A percentile compares a stretch with the other conserved stretches of the same genome.
phyloP scores from a whole-genome alignment of 1,140 invertebrate species.

The Battus philenor region DNA sequence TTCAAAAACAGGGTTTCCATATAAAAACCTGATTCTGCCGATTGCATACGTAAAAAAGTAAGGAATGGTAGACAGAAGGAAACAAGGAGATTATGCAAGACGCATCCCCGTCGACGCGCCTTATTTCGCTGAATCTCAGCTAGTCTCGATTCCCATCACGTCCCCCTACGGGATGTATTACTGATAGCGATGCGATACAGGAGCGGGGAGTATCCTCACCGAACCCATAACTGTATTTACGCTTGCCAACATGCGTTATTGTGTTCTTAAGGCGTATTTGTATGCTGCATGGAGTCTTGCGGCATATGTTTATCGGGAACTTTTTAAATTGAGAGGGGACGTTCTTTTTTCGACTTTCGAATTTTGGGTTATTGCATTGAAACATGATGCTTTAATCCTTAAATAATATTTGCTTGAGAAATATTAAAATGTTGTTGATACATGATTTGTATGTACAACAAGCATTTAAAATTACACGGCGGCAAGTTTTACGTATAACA shows the following conservation, averaged over 20 bases:
- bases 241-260: constrained; percentile 50
- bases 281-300: constrained; percentile 51
- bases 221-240: constrained; percentile 53
- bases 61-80: neutral
- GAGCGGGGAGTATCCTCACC: constrained; percentile 23
- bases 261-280: constrained; percentile 54
- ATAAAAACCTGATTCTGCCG: neutral
- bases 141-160: constrained; percentile 32
- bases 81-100: constrained; percentile 35
- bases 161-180: constrained; percentile 57
- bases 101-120: constrained; percentile 33
- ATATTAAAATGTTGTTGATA: neutral
- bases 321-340: constrained; percentile 54
- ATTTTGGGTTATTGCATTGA: neutral
- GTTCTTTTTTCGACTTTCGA: constrained; percentile 22
- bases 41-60: constrained; percentile 1
- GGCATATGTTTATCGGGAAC: constrained; percentile 60
- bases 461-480: no score
- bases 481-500: no score
- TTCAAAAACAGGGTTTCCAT: no score
- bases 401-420: neutral
- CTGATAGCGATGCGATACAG: constrained; percentile 40
- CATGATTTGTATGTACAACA: no score
- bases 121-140: constrained; percentile 20
- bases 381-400: neutral